These are phyloP conservation scores for Drosophila punjabiensis DNA, from an alignment of 1,140 invertebrate species.

Conservation along the genomic window DNA sequence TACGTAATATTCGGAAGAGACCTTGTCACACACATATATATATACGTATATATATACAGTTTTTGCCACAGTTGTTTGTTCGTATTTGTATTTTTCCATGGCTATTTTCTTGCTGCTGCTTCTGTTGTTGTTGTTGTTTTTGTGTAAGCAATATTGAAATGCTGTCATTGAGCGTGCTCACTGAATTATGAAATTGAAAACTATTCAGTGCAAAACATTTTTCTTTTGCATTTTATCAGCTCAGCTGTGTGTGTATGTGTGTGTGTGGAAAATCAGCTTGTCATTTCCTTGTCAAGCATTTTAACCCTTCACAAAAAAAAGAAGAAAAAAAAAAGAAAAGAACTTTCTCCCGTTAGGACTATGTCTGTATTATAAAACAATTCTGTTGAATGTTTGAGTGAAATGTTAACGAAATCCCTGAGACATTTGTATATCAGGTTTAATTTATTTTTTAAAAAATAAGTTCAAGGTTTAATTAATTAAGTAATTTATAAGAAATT, in stretches of 20 bases:
- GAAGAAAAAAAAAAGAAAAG: neutral
- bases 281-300: slow-evolving; percentile 28
- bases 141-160: slow-evolving; percentile 78
- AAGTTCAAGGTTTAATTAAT: neutral
- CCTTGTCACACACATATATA: slow-evolving; percentile 1
- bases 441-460: too few species aligned
- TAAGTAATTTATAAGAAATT: neutral
- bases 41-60: neutral
- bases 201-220: slow-evolving; percentile 76
- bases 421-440: neutral
- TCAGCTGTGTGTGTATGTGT: slow-evolving; percentile 32
- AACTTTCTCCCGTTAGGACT: neutral
- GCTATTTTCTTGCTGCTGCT: slow-evolving; percentile 21
- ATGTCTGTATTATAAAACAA: slow-evolving; percentile 1
- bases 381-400: neutral
- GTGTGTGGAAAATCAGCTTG: slow-evolving; percentile 48
- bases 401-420: neutral
- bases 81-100: slow-evolving; percentile 4
- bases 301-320: slow-evolving; percentile 17
- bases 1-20: slow-evolving; percentile 67
- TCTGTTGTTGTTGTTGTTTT: slow-evolving; percentile 21
- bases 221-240: slow-evolving; percentile 72
- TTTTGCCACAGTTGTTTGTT: slow-evolving; percentile 18
- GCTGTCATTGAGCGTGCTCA: slow-evolving; percentile 81
- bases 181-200: slow-evolving; percentile 85